A percentile compares a stretch with the other conserved stretches of the same genome.
phyloP scores from a whole-genome alignment of 2,888 invertebrate genomes.

The Melanostoma scalare region DNA sequence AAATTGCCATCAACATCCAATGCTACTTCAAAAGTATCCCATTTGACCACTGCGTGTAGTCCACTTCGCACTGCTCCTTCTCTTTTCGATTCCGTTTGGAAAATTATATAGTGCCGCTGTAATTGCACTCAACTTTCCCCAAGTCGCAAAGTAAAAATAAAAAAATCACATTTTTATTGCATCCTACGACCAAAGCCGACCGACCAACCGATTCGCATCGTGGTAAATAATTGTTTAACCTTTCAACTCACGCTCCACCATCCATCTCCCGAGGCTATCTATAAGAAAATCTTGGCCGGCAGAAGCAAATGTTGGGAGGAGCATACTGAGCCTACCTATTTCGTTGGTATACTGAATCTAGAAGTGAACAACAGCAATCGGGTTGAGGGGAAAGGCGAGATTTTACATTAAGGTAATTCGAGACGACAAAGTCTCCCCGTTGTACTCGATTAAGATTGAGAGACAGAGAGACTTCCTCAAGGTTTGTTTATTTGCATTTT shows the following conservation, averaged over 20 bases:
- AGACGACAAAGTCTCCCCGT: conserved; percentile 36
- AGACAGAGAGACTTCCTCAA: conserved; percentile 47
- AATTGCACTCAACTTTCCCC: conserved; percentile 67
- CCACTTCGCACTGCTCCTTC: conserved; percentile 4
- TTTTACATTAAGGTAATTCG: conserved; percentile 50
- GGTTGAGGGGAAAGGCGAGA: conserved; percentile 5
- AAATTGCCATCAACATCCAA: conserved; percentile 47
- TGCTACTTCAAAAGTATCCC: conserved; percentile 62
- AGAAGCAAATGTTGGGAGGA: conserved; percentile 48
- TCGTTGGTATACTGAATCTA: conserved; percentile 4
- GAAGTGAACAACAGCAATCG: conserved; percentile 10
- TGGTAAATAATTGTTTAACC: conserved; percentile 76
- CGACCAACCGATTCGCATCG: conserved; percentile 39
- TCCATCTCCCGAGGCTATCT: conserved; percentile 49
- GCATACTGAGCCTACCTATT: not conserved
- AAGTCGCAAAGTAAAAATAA: conserved; percentile 39
- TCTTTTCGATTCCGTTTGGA: conserved; percentile 20
- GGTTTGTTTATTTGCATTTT: conserved; percentile 62
- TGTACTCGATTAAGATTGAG: conserved; percentile 23
- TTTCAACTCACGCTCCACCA: conserved; percentile 73
- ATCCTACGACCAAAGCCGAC: conserved; percentile 12
- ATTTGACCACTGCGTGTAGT: conserved; percentile 40
- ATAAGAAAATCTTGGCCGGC: conserved; percentile 35
- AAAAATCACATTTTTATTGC: conserved; percentile 40
- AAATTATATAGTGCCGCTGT: conserved; percentile 60